Percentiles rank a stretch among this genome's conserved stretches.
These are phyloP conservation scores for Coecobrya sp. DNA, from an alignment of 2,888 invertebrate genomes.

Conservation along the genomic window DNA sequence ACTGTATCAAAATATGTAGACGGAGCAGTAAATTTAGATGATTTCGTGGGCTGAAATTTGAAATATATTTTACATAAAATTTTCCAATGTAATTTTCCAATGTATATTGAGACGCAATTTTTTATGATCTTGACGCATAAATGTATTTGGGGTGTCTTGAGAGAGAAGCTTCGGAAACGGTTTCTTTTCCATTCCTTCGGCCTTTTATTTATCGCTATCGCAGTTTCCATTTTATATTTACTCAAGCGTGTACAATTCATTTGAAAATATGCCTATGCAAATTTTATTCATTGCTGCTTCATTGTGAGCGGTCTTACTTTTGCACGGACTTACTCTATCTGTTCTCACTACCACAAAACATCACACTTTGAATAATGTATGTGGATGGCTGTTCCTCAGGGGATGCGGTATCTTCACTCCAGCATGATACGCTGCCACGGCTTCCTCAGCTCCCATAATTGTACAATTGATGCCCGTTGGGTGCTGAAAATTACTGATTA, in stretches of 20 bases:
- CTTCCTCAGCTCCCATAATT: conserved; percentile 95
- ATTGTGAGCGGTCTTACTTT: no score
- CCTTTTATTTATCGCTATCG: no score
- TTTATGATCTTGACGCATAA: no score
- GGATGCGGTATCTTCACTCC: conserved; percentile 96
- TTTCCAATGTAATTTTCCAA: no score
- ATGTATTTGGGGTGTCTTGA: background rate
- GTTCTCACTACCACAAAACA: background rate
- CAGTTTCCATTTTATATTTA: background rate
- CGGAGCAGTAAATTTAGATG: no score
- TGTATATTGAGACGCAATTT: no score
- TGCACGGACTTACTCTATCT: no score
- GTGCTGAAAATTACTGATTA: conserved; percentile 98
- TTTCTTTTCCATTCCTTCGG: no score
- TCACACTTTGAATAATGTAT: conserved; percentile 35
- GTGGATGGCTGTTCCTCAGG: conserved; percentile 88
- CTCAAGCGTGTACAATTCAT: background rate
- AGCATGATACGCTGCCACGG: conserved; percentile 95
- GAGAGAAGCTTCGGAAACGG: background rate
- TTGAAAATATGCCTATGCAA: background rate
- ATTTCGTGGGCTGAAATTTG: no score
- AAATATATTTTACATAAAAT: no score
- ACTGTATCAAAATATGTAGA: no score
- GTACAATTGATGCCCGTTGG: conserved; percentile 98
- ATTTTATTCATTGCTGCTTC: background rate